These are phyloP conservation scores for Aphaenogaster ashmeadi DNA, from an alignment of 1,140 invertebrate species.

Conservation along the genomic window DNA sequence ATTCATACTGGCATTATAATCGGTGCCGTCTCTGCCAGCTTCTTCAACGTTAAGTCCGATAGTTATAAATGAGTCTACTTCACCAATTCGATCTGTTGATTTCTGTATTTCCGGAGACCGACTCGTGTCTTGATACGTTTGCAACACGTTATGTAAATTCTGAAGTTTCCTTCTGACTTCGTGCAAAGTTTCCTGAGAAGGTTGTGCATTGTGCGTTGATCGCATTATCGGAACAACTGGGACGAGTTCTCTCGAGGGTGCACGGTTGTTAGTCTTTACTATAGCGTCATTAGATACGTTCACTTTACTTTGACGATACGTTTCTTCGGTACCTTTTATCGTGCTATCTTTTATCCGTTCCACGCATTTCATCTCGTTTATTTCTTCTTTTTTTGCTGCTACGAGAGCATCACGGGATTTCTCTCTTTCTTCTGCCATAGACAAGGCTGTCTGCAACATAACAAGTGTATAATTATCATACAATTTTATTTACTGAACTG, in stretches of 20 bases:
- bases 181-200: conserved; percentile 68
- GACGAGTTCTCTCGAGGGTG: not conserved
- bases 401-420: too few species aligned
- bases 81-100: not conserved
- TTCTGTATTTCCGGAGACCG: not conserved
- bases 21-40: not conserved
- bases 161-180: conserved; percentile 74
- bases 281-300: not conserved
- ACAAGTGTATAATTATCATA: not conserved
- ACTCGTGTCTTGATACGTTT: conserved; percentile 63
- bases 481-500: not conserved
- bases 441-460: not conserved
- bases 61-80: not conserved
- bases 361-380: not conserved
- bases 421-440: not conserved
- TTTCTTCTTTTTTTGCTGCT: not conserved
- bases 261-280: not conserved
- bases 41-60: not conserved
- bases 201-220: not conserved
- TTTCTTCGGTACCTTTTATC: not conserved
- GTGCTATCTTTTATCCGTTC: not conserved
- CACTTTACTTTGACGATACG: not conserved
- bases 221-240: not conserved
- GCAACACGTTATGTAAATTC: conserved; percentile 75
- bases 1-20: not conserved